These are phyloP conservation scores for Pangasius mekongensis DNA, from an alignment of 2,797 vertebrate species.

Conservation along the genomic window DNA sequence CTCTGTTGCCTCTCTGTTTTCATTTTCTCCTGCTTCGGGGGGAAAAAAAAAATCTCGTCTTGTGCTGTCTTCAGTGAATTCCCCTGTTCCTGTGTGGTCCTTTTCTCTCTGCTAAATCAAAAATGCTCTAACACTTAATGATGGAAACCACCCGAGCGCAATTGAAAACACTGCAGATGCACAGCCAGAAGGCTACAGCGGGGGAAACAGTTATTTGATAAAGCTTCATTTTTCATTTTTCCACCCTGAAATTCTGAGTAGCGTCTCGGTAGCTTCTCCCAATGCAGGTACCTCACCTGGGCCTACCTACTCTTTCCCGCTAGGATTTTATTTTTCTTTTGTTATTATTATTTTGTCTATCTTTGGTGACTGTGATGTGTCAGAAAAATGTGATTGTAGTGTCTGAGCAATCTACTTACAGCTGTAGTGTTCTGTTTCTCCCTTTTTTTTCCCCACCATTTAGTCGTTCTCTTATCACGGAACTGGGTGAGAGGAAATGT, in stretches of 20 bases:
- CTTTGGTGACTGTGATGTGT: constrained; percentile 49
- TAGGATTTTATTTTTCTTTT: background rate
- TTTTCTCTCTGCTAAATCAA: constrained; percentile 20
- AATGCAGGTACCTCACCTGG: constrained; percentile 2
- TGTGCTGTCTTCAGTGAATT: constrained; percentile 24
- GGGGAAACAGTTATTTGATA: background rate
- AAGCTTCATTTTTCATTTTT: constrained; percentile 20
- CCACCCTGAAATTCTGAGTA: constrained; percentile 36
- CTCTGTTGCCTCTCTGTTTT: background rate
- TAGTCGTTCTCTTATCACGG: background rate
- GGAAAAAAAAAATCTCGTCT: background rate
- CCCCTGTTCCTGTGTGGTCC: constrained; percentile 24
- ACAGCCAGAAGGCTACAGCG: constrained; percentile 15
- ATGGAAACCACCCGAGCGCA: background rate
- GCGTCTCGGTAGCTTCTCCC: background rate
- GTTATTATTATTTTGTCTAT: constrained; percentile 12
- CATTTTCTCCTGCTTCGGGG: constrained; percentile 14
- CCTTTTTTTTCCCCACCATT: background rate
- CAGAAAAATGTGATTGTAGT: constrained; percentile 39
- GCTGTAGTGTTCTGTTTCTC: constrained; percentile 22
- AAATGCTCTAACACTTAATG: background rate
- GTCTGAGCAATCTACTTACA: constrained; percentile 29
- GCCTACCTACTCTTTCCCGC: background rate
- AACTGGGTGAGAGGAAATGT: constrained; percentile 13
- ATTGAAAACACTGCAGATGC: constrained; percentile 14